Percentiles rank a stretch among this genome's conserved stretches.
These are phyloP conservation scores for Cassiopea xamachana DNA, from an alignment of 30 jellyfish, hydroid and myxozoan species.

Conservation along the genomic window DNA sequence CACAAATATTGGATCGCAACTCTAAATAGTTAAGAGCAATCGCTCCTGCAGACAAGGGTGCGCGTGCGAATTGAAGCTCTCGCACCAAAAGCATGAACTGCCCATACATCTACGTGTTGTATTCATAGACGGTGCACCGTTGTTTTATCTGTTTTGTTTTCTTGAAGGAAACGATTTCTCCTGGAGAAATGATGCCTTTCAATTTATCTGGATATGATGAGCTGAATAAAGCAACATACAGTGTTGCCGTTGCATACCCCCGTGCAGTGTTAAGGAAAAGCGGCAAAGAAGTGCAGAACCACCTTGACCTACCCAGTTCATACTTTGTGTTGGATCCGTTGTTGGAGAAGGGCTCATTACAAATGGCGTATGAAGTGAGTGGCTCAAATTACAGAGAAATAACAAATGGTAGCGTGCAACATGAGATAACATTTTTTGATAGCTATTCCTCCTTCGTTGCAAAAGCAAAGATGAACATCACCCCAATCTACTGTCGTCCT, in stretches of 20 bases:
- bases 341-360: neutral
- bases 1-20: too few relatives aligned
- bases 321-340: conserved; percentile 58
- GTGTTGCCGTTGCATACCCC: conserved; percentile 62
- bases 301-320: neutral
- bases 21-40: too few relatives aligned
- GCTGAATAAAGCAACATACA: conserved; percentile 45
- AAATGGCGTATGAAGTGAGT: neutral
- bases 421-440: conserved; percentile 50
- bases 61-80: too few relatives aligned
- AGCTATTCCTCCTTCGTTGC: conserved; percentile 59
- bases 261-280: neutral
- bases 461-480: conserved; percentile 28
- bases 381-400: neutral
- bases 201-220: conserved; percentile 59
- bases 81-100: too few relatives aligned
- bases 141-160: neutral
- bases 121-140: too few relatives aligned
- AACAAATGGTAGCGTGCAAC: neutral
- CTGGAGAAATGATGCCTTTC: conserved; percentile 56
- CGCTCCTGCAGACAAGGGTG: too few relatives aligned
- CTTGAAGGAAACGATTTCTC: conserved; percentile 47
- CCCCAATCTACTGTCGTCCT: conserved; percentile 59
- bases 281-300: conserved; percentile 4
- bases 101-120: too few relatives aligned